Evolutionary conservation across 1,140 invertebrate species (phyloP).

Genomic region (Drosophila sechellia): DNA sequence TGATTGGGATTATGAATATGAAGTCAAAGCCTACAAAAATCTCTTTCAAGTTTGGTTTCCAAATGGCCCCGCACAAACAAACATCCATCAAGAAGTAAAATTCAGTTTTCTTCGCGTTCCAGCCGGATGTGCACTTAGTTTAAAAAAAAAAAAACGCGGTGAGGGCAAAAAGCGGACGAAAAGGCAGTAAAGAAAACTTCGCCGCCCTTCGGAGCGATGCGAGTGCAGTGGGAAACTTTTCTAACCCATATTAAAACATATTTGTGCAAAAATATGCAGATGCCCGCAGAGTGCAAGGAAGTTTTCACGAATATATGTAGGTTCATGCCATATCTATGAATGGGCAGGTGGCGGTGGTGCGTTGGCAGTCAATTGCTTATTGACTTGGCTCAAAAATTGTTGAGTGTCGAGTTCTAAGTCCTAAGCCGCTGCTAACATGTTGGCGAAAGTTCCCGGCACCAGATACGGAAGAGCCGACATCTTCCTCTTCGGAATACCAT

Average conservation of each 20-base stretch:
- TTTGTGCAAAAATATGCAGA: constrained; percentile 64
- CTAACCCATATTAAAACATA: constrained; percentile 58
- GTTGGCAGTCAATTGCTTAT: constrained; percentile 75
- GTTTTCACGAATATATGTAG: constrained; percentile 16
- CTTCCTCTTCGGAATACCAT: constrained; percentile 15
- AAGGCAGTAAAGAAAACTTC: constrained; percentile 29
- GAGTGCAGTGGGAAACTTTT: constrained; percentile 54
- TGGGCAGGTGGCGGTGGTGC: constrained; percentile 2
- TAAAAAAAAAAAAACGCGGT: constrained; percentile 12
- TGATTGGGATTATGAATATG: background rate
- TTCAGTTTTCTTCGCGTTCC: constrained; percentile 28
- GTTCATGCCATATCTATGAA: constrained; percentile 5
- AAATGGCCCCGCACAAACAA: constrained; percentile 14
- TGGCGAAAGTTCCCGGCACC: constrained; percentile 20
- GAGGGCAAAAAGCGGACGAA: too few relatives aligned
- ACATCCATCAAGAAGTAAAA: constrained; percentile 51
- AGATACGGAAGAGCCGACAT: constrained; percentile 15
- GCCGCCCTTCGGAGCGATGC: constrained; percentile 2
- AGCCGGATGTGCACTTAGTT: constrained; percentile 53
- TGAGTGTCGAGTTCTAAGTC: constrained; percentile 30
- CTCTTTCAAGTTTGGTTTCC: constrained; percentile 1
- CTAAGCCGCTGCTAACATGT: constrained; percentile 64
- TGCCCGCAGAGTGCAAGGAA: constrained; percentile 34
- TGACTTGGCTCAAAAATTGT: constrained; percentile 65
- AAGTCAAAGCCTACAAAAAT: constrained; percentile 19